These are phyloP conservation scores for Lochmaea capreae DNA, from an alignment of 2,888 invertebrate species.

Conservation along the genomic window DNA sequence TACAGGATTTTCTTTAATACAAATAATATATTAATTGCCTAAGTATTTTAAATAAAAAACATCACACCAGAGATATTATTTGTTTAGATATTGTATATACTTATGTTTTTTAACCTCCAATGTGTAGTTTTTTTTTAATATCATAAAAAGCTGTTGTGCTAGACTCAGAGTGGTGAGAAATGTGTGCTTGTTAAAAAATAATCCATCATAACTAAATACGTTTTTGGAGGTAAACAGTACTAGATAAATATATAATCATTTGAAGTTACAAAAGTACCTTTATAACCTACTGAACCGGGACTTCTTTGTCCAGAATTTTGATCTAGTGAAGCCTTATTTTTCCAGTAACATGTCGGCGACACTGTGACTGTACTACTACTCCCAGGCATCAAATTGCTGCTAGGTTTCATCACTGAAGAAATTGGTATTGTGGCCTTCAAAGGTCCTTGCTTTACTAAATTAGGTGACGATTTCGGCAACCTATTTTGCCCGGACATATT, in stretches of 20 bases:
- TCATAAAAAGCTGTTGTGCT: background rate
- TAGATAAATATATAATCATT: background rate
- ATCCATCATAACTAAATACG: background rate
- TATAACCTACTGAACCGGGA: slow-evolving; percentile 78
- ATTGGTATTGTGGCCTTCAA: slow-evolving; percentile 83
- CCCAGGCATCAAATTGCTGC: slow-evolving; percentile 69
- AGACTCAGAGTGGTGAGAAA: background rate
- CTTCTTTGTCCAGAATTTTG: slow-evolving; percentile 78
- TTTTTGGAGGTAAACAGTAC: background rate
- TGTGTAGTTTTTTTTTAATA: background rate
- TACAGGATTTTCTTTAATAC: background rate
- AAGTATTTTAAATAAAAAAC: too few species aligned
- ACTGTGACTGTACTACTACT: slow-evolving; percentile 75
- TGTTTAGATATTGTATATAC: too few species aligned
- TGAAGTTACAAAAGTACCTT: slow-evolving; percentile 68
- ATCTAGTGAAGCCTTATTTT: slow-evolving; percentile 75
- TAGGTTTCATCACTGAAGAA: slow-evolving; percentile 76
- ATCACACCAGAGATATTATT: too few species aligned
- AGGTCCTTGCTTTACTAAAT: slow-evolving; percentile 73
- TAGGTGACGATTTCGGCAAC: slow-evolving; percentile 77
- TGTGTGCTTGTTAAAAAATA: background rate
- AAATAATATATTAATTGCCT: too few species aligned
- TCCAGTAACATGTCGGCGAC: slow-evolving; percentile 76
- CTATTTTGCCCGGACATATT: slow-evolving; percentile 54
- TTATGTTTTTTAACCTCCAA: too few species aligned